Evolutionary conservation across 53 echinoderm and acorn worm species (phyloP), one percentile per base, ranked within the genome.

Genomic region (Stichopus horrens): DNA sequence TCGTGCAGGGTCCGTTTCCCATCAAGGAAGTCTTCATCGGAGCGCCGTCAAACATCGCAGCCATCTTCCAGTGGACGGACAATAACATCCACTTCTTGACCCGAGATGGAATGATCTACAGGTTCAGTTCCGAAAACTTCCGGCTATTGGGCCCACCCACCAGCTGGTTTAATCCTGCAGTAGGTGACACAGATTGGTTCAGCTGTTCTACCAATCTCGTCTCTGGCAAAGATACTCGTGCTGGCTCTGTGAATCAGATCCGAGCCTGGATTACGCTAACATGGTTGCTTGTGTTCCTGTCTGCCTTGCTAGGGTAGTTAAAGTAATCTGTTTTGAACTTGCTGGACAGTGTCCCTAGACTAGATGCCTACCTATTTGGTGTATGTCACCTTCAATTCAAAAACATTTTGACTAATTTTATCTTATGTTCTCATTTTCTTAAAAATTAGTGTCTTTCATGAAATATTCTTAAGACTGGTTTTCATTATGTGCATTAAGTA

Each of bases 71-170:
- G 74, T 90, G 90, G 71, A 75, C 88, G 5, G 98, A 98, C 74
- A 91, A 95, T 76, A 94, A 94, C 78, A 90, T 98, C 13, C 95
- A 98, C 56, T 94, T 98, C 90, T 98, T 98, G 81, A 92, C 90
- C 56, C 86, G 90, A 37, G 73, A 81, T 37, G 85, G 91, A 13
- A 66, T 82, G 82, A 94, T 95, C 79, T 97, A 91, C 87, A 93
- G 90, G 76, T 92, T 89, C 21, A 88, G 91, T 52, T 95, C 93
- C 6, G 92, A 91, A 88, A 91, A 82, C 6, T 94, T 95, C 53
- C 5, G 23, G 16, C 67, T 66, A 4, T 20, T 58, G 60, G 85
- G 85, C 14, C 4, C 5, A 8, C 85, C 85, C 11, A 65, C 57
- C 4, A 85, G 85, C 85, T 85, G 85, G 85, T 85, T 85, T 52